Evolutionary conservation across 2,113 vertebrate genomes (phyloP).

Genomic region (human): DNA sequence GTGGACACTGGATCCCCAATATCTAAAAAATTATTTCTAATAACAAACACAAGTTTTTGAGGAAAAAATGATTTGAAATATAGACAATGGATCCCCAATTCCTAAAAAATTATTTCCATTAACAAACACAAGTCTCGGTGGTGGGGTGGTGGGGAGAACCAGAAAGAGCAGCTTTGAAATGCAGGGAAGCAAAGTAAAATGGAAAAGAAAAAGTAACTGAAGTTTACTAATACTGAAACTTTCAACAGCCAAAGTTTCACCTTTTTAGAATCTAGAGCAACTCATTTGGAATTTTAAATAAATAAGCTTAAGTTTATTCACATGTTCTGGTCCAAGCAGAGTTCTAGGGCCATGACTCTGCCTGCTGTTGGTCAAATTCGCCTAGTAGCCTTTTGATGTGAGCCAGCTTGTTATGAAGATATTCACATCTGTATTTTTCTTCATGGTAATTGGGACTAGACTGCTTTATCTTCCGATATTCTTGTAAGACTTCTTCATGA

Average conservation of each 20-base stretch:
- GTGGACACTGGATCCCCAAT: slow-evolving; percentile 62
- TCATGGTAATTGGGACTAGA: slow-evolving; percentile 90
- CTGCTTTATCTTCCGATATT: slow-evolving; percentile 93
- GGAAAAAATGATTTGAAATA: slow-evolving; percentile 63
- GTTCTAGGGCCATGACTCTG: slow-evolving; percentile 83
- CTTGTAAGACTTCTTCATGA: slow-evolving; percentile 90
- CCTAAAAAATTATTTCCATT: slow-evolving; percentile 71
- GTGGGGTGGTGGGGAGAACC: slow-evolving; percentile 46
- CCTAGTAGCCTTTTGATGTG: slow-evolving; percentile 92
- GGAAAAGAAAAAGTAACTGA: slow-evolving; percentile 66
- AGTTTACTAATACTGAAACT: slow-evolving; percentile 83
- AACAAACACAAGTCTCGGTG: slow-evolving; percentile 80
- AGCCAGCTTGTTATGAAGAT: slow-evolving; percentile 94
- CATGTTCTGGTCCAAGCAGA: slow-evolving; percentile 70
- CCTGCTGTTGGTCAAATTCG: slow-evolving; percentile 89
- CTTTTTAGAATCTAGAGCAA: slow-evolving; percentile 77
- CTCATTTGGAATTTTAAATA: slow-evolving; percentile 83
- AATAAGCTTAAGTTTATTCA: slow-evolving; percentile 82
- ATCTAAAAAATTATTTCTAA: slow-evolving; percentile 71
- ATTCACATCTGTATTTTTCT: slow-evolving; percentile 91
- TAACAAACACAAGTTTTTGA: slow-evolving; percentile 64
- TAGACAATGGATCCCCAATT: slow-evolving; percentile 67
- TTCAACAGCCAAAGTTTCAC: slow-evolving; percentile 74
- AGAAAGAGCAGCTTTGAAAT: slow-evolving; percentile 81
- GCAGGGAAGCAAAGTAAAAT: slow-evolving; percentile 74